phyloP scores from a whole-genome alignment of 2,888 invertebrate species.

The Ariolimax columbianus region DNA sequence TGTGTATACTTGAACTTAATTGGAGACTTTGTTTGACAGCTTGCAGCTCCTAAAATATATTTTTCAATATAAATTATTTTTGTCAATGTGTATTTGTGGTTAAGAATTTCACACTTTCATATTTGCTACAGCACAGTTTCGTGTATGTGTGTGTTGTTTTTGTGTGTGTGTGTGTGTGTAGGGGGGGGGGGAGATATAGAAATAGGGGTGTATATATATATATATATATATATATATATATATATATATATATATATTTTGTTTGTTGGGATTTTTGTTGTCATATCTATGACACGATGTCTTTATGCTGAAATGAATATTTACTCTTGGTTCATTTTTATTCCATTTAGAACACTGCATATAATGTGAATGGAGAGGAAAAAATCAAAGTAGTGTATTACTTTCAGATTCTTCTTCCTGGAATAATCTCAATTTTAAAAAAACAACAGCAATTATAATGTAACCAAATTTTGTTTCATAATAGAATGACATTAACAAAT shows the following conservation, averaged over 20 bases:
- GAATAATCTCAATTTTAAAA: not conserved
- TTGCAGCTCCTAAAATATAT: conserved; percentile 9
- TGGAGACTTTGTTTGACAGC: not conserved
- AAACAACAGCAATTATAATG: not conserved
- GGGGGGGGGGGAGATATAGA: too few species aligned
- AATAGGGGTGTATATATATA: too few species aligned
- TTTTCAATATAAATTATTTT: not conserved
- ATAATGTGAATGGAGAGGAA: not conserved
- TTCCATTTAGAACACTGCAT: not conserved
- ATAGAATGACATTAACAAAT: not conserved
- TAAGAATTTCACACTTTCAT: not conserved
- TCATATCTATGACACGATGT: too few species aligned
- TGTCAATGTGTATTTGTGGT: not conserved
- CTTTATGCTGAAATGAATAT: too few species aligned
- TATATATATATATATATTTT: too few species aligned
- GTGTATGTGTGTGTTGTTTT: not conserved
- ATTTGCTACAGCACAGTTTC: not conserved
- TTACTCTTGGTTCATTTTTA: too few species aligned
- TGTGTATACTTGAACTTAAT: not conserved
- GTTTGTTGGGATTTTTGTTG: too few species aligned
- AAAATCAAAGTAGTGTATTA: not conserved
- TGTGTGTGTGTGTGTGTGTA: not conserved
- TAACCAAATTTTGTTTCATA: not conserved
- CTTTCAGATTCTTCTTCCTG: not conserved
- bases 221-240: too few species aligned